A percentile compares a stretch with the other conserved stretches of the same genome.
phyloP scores from a whole-genome alignment of 2,113 vertebrate species.

The Eleginops maclovinus region DNA sequence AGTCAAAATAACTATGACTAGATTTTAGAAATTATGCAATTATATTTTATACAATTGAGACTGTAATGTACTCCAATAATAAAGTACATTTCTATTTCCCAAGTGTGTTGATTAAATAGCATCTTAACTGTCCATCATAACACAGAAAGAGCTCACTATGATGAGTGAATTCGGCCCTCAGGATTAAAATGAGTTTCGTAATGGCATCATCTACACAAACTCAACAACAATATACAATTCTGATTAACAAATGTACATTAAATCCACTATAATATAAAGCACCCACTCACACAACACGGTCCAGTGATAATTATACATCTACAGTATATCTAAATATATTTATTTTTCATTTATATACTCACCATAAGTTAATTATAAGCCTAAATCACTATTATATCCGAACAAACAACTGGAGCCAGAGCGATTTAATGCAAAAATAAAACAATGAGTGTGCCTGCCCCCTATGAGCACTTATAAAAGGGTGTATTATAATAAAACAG shows the following conservation, averaged over 20 bases:
- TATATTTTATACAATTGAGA: not conserved
- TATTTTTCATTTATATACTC: not conserved
- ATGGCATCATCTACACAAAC: constrained; percentile 17
- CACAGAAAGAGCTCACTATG: not conserved
- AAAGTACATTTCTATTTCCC: constrained; percentile 1
- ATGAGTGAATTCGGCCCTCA: constrained; percentile 13
- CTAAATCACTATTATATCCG: not conserved
- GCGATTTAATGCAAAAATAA: not conserved
- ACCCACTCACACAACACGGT: constrained; percentile 16
- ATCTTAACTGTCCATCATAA: constrained; percentile 20
- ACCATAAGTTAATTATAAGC: not conserved
- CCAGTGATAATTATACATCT: constrained; percentile 13
- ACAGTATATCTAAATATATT: constrained; percentile 13
- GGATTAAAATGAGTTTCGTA: not conserved
- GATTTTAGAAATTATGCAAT: constrained; percentile 1
- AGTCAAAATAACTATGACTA: not conserved
- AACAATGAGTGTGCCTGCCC: not conserved
- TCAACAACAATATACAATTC: not conserved
- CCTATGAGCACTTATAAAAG: not conserved
- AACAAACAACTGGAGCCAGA: not conserved
- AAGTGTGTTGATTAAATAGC: constrained; percentile 4
- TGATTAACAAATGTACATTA: constrained; percentile 9
- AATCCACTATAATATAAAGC: not conserved
- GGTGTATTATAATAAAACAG: not conserved
- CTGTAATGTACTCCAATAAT: not conserved